phyloP scores from a whole-genome alignment of 2,113 vertebrate genomes.

The Camarhynchus parvulus region DNA sequence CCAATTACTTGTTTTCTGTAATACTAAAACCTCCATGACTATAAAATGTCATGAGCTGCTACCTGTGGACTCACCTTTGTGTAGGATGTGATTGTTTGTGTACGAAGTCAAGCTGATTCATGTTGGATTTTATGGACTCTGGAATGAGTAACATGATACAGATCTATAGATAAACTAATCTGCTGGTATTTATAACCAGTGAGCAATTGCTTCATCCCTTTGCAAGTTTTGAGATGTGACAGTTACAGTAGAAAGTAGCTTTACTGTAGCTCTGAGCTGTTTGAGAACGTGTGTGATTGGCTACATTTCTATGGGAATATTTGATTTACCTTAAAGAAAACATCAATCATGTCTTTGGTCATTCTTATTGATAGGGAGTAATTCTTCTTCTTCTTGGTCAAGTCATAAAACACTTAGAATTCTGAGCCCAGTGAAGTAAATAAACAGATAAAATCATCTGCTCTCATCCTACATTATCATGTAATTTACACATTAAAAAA shows the following conservation, averaged over 20 bases:
- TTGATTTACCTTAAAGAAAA: constrained; percentile 27
- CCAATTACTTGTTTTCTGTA: neutral
- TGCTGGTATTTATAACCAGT: constrained; percentile 58
- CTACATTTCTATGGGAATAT: neutral
- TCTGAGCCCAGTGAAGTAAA: constrained; percentile 39
- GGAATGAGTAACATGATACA: constrained; percentile 52
- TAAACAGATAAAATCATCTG: constrained; percentile 56
- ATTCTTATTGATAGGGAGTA: constrained; percentile 5
- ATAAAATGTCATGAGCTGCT: neutral
- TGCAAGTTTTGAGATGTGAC: neutral
- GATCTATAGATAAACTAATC: constrained; percentile 64
- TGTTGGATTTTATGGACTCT: constrained; percentile 32
- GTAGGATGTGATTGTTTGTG: neutral
- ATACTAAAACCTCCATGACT: neutral
- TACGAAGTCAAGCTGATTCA: neutral
- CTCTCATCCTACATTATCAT: constrained; percentile 51
- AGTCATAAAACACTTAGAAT: constrained; percentile 29
- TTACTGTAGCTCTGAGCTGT: neutral
- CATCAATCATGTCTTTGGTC: neutral
- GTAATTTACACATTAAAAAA: constrained; percentile 69
- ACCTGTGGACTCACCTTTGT: constrained; percentile 7
- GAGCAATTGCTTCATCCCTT: constrained; percentile 34
- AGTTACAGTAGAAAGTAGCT: constrained; percentile 7
- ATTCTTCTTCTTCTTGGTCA: neutral
- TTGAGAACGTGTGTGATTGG: neutral